Evolutionary conservation across 1,140 invertebrate species (phyloP).

Genomic region (Drepana arcuata): DNA sequence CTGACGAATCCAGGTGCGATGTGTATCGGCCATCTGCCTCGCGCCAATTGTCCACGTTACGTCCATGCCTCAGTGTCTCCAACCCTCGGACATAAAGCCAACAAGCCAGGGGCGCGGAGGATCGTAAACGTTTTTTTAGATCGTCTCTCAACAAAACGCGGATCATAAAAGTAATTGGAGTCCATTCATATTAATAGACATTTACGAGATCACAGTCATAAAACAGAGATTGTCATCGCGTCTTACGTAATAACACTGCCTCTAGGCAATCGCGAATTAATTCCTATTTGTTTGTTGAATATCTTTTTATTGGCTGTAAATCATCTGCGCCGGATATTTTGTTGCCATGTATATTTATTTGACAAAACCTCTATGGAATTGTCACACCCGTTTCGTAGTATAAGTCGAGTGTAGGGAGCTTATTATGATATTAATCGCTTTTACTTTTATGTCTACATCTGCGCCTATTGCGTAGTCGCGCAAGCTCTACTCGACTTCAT

Average conservation of each 20-base stretch:
- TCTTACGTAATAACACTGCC: slow-evolving; percentile 40
- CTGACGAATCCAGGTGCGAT: too few species aligned
- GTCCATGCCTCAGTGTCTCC: slow-evolving; percentile 20
- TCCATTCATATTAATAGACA: slow-evolving; percentile 72
- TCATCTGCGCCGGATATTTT: slow-evolving; percentile 21
- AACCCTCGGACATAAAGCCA: slow-evolving; percentile 41
- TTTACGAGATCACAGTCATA: slow-evolving; percentile 64
- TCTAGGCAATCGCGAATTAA: slow-evolving; percentile 48
- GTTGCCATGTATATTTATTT: slow-evolving; percentile 14
- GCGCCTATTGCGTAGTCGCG: slow-evolving; percentile 5
- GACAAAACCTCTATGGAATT: slow-evolving; percentile 14
- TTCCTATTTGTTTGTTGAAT: slow-evolving; percentile 44
- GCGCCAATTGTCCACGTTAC: slow-evolving; percentile 34
- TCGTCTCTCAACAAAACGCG: slow-evolving; percentile 60
- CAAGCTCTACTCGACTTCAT: slow-evolving; percentile 1
- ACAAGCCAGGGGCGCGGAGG: slow-evolving; percentile 44
- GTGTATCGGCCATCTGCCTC: slow-evolving; percentile 51
- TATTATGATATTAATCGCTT: slow-evolving; percentile 18
- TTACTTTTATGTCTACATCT: slow-evolving; percentile 14
- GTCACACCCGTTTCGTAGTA: slow-evolving; percentile 14
- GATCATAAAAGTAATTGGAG: slow-evolving; percentile 70
- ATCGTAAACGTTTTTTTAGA: slow-evolving; percentile 67
- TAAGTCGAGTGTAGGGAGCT: slow-evolving; percentile 1
- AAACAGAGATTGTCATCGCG: slow-evolving; percentile 67
- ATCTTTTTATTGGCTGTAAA: slow-evolving; percentile 43